Conservation (phyloP, 1,140 invertebrate genomes). For the Pseudoatta argentina region DNA sequence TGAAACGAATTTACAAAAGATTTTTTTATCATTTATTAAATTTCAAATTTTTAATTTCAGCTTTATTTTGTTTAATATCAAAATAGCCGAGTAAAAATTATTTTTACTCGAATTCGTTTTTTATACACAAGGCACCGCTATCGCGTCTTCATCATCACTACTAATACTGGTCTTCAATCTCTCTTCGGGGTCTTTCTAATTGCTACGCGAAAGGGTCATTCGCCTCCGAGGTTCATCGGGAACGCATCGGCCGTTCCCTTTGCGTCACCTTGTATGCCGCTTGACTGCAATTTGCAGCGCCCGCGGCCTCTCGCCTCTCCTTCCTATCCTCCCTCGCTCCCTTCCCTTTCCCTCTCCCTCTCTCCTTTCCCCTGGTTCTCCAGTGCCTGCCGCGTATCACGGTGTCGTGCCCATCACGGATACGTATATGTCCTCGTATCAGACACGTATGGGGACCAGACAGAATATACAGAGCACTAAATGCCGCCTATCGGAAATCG, state of each 20-base stretch:
- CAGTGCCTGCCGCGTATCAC: slow-evolving; percentile 62
- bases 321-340: slow-evolving; percentile 16
- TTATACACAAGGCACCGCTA: neutral
- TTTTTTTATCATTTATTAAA: neutral
- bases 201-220: slow-evolving; percentile 60
- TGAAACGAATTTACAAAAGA: neutral
- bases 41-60: neutral
- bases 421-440: slow-evolving; percentile 79
- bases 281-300: slow-evolving; percentile 77
- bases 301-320: slow-evolving; percentile 28
- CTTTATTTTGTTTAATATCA: neutral
- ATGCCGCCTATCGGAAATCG: slow-evolving; percentile 85
- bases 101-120: neutral
- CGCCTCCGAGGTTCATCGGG: slow-evolving; percentile 62
- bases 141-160: neutral
- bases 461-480: slow-evolving; percentile 85
- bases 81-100: neutral
- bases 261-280: slow-evolving; percentile 71
- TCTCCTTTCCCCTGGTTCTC: slow-evolving; percentile 26
- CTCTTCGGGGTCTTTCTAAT: slow-evolving; percentile 36
- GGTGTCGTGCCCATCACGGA: slow-evolving; percentile 69
- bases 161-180: slow-evolving; percentile 37
- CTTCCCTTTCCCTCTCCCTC: neutral
- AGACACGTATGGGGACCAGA: slow-evolving; percentile 82
- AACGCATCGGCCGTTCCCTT: slow-evolving; percentile 66